Percentiles rank a stretch among this genome's conserved stretches.
Conservation (phyloP, 2,113 vertebrate genomes). For the Sphyrna mokarran region DNA sequence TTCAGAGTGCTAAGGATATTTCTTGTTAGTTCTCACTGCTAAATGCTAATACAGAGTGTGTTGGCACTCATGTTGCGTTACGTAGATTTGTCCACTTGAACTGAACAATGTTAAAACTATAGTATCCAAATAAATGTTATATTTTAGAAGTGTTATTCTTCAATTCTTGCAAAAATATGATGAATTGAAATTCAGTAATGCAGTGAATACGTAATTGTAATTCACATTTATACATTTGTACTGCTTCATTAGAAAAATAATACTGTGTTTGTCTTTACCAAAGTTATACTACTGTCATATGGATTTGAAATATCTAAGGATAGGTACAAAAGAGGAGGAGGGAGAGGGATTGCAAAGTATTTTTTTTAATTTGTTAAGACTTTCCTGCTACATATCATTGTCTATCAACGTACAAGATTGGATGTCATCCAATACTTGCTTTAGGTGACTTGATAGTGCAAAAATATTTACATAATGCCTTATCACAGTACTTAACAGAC, state of each 20-base stretch:
- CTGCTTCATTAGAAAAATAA: not conserved
- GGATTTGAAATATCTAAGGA: not conserved
- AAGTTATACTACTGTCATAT: not conserved
- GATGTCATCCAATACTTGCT: not conserved
- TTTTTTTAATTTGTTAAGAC: not conserved
- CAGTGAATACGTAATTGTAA: not conserved
- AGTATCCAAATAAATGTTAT: not conserved
- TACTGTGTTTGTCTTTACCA: not conserved
- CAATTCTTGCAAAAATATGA: not conserved
- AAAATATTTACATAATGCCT: conserved; percentile 6
- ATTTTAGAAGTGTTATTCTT: not conserved
- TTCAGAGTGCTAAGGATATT: not conserved
- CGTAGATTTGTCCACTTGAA: not conserved
- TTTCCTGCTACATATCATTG: not conserved
- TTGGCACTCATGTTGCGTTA: not conserved
- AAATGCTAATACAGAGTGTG: not conserved
- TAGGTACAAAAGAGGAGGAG: not conserved
- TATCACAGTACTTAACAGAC: conserved; percentile 3
- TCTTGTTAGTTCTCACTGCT: not conserved
- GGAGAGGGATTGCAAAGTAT: not conserved
- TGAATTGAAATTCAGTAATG: not conserved
- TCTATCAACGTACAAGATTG: not conserved
- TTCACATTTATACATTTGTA: not conserved
- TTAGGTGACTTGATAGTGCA: conserved; percentile 17
- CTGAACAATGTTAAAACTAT: not conserved